Evolutionary conservation across 1,140 invertebrate genomes (phyloP), one percentile per base, ranked within the genome.

Genomic region (Drosophila virilis): DNA sequence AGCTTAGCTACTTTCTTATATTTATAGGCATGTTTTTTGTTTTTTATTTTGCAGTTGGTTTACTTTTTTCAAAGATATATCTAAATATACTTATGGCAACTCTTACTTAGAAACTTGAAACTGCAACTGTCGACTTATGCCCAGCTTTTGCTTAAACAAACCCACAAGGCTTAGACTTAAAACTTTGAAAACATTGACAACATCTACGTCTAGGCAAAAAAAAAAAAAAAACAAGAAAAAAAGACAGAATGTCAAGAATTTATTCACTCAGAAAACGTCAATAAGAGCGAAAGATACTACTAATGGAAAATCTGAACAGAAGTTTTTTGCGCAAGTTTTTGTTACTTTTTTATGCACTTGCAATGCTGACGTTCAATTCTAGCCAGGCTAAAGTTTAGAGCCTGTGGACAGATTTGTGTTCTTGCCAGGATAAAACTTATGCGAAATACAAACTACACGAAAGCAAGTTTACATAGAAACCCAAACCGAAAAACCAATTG

Each of bases 341-440:
- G 46, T 9, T 60, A 51, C 37, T 38, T 58, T 58, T 66, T 40
- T 67, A 50, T 73, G 54, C 45, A 67, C 28, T 59, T 52, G 38
- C 64, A n/a, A 13, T 55, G 51, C 12, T 13, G 9, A 46, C 33
- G 42, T 37, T 51, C 13, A 64, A 66, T 72, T 66, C 38, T 15
- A 9, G 33, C 40, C 45, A 46, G 55, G 37, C 9, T 22, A 48
- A 72, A 57, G 32, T 73, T 66, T 66, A 33, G 22, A 8, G 22
- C 5, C 13, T 59, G 13, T 33, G 32, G 8, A 73, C 17, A 40
- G 55, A 66, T 59, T 52, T 66, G 28, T 57, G 13, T 54, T 17
- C 35, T 13, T 22, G 12, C 38, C n/a, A 28, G 22, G 22, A 4
- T 28, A 28, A 59, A 59, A 59, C 42, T 59, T 45, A 59, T 46